phyloP scores from a whole-genome alignment of 1,140 invertebrate species.

The Brachystomella parvula region DNA sequence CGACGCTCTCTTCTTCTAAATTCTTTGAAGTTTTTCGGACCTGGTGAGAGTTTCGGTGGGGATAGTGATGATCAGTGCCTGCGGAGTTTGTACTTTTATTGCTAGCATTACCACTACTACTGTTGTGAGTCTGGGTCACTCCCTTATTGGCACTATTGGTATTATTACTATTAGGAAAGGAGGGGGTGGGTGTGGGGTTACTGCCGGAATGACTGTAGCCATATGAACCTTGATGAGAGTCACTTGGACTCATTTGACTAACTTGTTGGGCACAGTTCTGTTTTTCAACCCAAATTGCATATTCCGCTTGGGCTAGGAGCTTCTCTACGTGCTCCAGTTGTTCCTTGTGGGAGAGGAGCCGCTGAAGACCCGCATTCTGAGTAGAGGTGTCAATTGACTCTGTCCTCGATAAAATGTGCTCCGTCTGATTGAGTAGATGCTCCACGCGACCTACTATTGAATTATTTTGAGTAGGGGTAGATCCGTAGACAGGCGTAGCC shows the following conservation, averaged over 20 bases:
- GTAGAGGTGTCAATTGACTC: constrained; percentile 37
- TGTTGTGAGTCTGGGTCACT: neutral
- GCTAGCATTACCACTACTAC: neutral
- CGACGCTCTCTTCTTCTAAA: constrained; percentile 38
- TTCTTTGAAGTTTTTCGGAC: constrained; percentile 37
- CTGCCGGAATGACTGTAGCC: constrained; percentile 20
- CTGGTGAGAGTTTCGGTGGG: constrained; percentile 9
- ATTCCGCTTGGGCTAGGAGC: constrained; percentile 38
- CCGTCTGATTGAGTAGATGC: constrained; percentile 38
- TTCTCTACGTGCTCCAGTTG: constrained; percentile 37
- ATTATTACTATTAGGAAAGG: constrained; percentile 22
- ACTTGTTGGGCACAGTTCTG: constrained; percentile 36
- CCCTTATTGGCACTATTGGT: constrained; percentile 35
- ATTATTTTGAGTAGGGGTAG: constrained; percentile 29
- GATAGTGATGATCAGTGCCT: neutral
- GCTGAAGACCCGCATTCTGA: constrained; percentile 34
- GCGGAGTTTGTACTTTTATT: neutral
- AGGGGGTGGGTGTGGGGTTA: constrained; percentile 12
- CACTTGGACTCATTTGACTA: constrained; percentile 29
- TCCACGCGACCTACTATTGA: constrained; percentile 38
- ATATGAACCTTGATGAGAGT: constrained; percentile 25
- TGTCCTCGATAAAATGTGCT: constrained; percentile 38
- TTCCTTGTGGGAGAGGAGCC: constrained; percentile 37
- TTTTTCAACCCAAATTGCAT: constrained; percentile 38
- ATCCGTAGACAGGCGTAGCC: constrained; percentile 26